A percentile compares a stretch with the other conserved stretches of the same genome.
These are phyloP conservation scores for Drosophila prolongata DNA, from an alignment of 2,888 invertebrate species.

Conservation along the genomic window DNA sequence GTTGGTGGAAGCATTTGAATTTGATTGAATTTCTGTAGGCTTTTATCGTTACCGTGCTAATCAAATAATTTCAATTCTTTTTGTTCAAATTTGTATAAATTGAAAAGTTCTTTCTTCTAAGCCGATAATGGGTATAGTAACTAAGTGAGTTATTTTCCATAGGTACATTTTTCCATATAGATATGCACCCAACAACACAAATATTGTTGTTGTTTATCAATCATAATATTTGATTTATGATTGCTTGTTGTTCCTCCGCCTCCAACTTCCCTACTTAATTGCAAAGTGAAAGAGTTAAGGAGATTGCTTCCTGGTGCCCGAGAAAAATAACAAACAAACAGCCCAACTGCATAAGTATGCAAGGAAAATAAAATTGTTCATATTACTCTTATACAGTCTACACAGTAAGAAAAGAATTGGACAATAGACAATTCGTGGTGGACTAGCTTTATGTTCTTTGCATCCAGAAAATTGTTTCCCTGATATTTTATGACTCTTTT, in stretches of 20 bases:
- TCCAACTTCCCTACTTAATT: conserved; percentile 32
- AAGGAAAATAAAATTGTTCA: conserved; percentile 32
- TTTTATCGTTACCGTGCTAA: conserved; percentile 20
- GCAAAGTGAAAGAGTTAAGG: conserved; percentile 43
- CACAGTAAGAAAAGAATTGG: neutral
- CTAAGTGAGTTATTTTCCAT: neutral
- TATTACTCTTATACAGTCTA: conserved; percentile 19
- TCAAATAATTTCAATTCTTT: neutral
- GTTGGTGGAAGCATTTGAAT: neutral
- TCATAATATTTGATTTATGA: conserved; percentile 37
- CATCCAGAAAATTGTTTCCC: too few species aligned
- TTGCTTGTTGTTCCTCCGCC: conserved; percentile 11
- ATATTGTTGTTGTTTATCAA: conserved; percentile 23
- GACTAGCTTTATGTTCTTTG: too few species aligned
- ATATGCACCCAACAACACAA: neutral
- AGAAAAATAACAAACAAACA: conserved; percentile 44
- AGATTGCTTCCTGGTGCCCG: conserved; percentile 52
- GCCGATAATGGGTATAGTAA: neutral
- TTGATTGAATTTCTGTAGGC: neutral
- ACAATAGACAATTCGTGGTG: too few species aligned
- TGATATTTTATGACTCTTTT: too few species aligned
- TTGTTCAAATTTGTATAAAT: neutral
- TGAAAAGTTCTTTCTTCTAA: neutral
- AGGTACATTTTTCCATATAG: neutral
- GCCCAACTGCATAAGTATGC: conserved; percentile 30